Conservation (phyloP, 2,888 invertebrate genomes). For the Nomada goodeniana region DNA sequence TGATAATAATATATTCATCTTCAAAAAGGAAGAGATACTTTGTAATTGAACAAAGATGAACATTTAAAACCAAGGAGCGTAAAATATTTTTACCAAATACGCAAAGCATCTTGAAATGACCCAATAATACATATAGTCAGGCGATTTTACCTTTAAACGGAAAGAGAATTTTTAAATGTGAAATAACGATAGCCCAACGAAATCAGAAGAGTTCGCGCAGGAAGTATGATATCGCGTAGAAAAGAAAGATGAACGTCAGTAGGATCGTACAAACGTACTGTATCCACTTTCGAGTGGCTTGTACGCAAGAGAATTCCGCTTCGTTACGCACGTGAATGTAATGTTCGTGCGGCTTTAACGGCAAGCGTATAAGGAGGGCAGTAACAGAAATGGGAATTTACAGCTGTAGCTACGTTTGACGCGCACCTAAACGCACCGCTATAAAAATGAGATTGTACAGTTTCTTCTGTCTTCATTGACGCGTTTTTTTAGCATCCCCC, state of each 20-base stretch:
- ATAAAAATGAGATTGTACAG: slow-evolving; percentile 53
- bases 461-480: slow-evolving; percentile 26
- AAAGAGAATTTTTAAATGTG: not conserved
- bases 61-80: too few relatives aligned
- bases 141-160: not conserved
- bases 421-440: slow-evolving; percentile 40
- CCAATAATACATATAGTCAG: not conserved
- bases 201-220: not conserved
- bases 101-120: too few relatives aligned
- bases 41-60: too few relatives aligned
- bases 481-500: slow-evolving; percentile 3
- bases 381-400: slow-evolving; percentile 68
- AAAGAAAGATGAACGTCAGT: slow-evolving; percentile 12
- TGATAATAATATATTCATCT: too few relatives aligned
- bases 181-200: not conserved
- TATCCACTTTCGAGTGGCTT: slow-evolving; percentile 61
- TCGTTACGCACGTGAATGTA: slow-evolving; percentile 66
- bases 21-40: too few relatives aligned
- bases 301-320: slow-evolving; percentile 58
- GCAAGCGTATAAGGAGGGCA: slow-evolving; percentile 63
- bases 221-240: slow-evolving; percentile 17
- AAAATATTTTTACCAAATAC: too few relatives aligned
- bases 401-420: slow-evolving; percentile 53
- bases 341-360: slow-evolving; percentile 68
- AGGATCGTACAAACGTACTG: slow-evolving; percentile 16